Base-by-base conservation (phyloP, 2,888 invertebrate genomes). In the Dinocampus coccinellae region DNA sequence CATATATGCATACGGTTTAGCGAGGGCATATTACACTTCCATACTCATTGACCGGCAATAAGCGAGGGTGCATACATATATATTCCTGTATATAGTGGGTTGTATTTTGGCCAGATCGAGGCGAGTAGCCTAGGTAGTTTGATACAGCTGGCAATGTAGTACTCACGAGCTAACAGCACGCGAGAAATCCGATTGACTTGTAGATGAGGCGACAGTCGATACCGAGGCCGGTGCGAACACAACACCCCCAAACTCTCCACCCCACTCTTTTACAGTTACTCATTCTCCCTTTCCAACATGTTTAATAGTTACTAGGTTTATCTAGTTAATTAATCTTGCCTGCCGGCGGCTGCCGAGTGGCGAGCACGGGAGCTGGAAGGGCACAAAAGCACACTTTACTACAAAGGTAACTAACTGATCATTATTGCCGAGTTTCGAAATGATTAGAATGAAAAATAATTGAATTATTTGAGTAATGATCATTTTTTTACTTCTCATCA, bases 161-260 rank as follows among this genome's bases (percentile, higher is more conserved):
- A 75, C 78, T 85, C 83, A 87, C 83, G 84, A 84, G 84, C 83
- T 75, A 74, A 75, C 77, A 80, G 80, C 87, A 87, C 87, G 87
- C 87, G 82, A 87, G 74, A 73, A 77, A 81, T 83, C 82, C 84
- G 85, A 87, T 87, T 87, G 87, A 87, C 87, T 87, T 87, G 87
- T 87, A 87, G 87, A 87, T 87, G 87, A 87, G 86, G 84, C 84
- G 83, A 86, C 84, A 85, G 85, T 84, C 86, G 83, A 86, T 87
- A 83, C 82, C 78, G 58, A 42, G 42, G 69, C 61, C 65, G 64
- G 65, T 67, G 67, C 68, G 55, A 72, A 72, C 72, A 73, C 68
- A 73, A 52, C 71, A 65, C 61, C 34, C 47, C 29, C 11, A 7
- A 64, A 52, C 42, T 52, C 57, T 74, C 72, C 42, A 26, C 64